Conservation (phyloP, 2,797 vertebrate genomes). For the Helicolenus hilgendorfi region DNA sequence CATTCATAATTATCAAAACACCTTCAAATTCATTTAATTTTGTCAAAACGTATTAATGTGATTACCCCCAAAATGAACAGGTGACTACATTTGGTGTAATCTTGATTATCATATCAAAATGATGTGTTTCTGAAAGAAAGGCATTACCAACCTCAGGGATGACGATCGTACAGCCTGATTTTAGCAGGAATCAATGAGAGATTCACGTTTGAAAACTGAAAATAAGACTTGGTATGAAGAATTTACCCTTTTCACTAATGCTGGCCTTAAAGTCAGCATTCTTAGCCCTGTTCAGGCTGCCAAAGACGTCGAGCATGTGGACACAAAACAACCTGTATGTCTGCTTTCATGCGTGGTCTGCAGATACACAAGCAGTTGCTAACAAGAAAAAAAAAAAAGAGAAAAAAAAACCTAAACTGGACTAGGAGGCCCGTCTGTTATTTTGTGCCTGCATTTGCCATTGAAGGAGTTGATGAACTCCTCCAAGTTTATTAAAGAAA, state of each 20-base stretch:
- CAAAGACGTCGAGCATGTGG: constrained; percentile 21
- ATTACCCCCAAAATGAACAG: background rate
- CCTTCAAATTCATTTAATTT: background rate
- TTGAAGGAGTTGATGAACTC: constrained; percentile 98
- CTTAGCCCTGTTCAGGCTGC: background rate
- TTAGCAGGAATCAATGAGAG: background rate
- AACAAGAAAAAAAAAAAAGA: constrained; percentile 59
- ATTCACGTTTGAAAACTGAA: background rate
- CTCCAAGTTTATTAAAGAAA: constrained; percentile 98
- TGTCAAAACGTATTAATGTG: background rate
- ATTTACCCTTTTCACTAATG: background rate
- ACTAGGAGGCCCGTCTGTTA: constrained; percentile 88
- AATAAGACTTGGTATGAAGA: background rate
- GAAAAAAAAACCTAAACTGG: constrained; percentile 56
- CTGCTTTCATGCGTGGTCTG: constrained; percentile 21
- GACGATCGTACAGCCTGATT: background rate
- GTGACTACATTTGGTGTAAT: background rate
- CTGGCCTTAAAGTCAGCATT: background rate
- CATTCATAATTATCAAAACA: background rate
- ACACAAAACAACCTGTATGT: constrained; percentile 70
- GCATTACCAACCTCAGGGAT: background rate
- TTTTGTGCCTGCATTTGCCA: constrained; percentile 91
- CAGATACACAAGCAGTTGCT: constrained; percentile 71
- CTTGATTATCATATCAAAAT: background rate
- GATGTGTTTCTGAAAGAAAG: background rate